Evolutionary conservation across 2,113 vertebrate species (phyloP), one percentile per base, ranked within the genome.

Genomic region (Platysteira castanea): DNA sequence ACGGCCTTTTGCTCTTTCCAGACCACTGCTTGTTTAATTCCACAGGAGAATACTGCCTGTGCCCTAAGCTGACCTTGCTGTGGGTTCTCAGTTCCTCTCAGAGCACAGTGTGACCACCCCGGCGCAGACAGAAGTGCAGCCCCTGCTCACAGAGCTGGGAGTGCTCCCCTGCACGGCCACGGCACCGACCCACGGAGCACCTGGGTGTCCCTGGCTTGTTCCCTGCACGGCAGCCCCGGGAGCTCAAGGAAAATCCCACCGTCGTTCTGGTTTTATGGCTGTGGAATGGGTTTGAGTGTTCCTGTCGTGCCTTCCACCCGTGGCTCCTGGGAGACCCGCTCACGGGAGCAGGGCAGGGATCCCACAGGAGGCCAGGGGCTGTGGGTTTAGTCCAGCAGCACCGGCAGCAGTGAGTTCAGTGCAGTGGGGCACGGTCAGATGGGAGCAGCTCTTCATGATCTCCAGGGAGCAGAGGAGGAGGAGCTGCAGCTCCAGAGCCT

Each of bases 141-240:
- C 42, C 27, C 57, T 23, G 57, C 68, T 63, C 31, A 4, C 71
- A 11, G 42, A 30, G 75, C 86, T 39, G 46, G 1, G 19, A 26
- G 13, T 1, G 0, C 46, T 49, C 76, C 88, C 54, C 65, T 7
- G 15, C 41, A 1, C 71, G 21, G 27, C 13, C 24, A 0, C 0
- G 3, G 13, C 54, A 14, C 31, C 2, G 0, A 13, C 84, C 37
- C 50, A 15, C 1, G 0, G 26, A 5, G 13, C 13, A 46, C 73
- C 53, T 6, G 19, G 31, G 3, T 0, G 3, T 60, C 73, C 59
- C 73, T 12, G 1, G 2, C 5, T 0, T 3, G 27, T 15, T 44
- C 76, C 84, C 39, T 15, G 39, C 0, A 0, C 59, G 82, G 70
- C 37, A 78, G 80, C 52, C 75, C 77, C 1, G 0, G 69, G 41